These are phyloP conservation scores for Cosmopolites sordidus DNA, from an alignment of 2,888 invertebrate genomes.

Conservation along the genomic window DNA sequence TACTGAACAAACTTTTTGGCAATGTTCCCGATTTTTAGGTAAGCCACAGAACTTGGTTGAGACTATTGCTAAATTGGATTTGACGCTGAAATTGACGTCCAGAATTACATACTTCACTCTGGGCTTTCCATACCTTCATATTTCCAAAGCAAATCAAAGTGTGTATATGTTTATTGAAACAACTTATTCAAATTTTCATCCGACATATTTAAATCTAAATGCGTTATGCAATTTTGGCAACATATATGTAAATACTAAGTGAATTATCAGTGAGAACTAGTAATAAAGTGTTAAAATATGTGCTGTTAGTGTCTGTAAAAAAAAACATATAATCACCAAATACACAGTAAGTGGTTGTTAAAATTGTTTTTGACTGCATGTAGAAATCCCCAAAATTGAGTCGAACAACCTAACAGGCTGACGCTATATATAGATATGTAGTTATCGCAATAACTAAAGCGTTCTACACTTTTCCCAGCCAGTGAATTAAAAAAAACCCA, in stretches of 20 bases:
- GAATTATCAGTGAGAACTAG: background rate
- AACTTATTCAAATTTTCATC: background rate
- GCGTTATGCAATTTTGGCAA: conserved; percentile 19
- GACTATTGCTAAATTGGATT: conserved; percentile 20
- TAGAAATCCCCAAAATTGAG: conserved; percentile 2
- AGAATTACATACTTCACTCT: conserved; percentile 17
- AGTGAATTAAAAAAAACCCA: background rate
- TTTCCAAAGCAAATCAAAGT: conserved; percentile 18
- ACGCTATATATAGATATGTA: conserved; percentile 36
- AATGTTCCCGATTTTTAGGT: conserved; percentile 26
- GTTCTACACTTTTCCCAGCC: conserved; percentile 7
- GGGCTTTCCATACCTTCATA: conserved; percentile 11
- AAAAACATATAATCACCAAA: conserved; percentile 10
- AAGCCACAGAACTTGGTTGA: conserved; percentile 19
- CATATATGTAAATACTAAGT: no score
- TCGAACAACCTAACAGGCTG: conserved; percentile 31
- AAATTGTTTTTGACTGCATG: conserved; percentile 3
- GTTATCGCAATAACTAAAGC: conserved; percentile 30
- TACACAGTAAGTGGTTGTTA: conserved; percentile 21
- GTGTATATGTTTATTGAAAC: conserved; percentile 17
- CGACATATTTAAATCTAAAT: background rate
- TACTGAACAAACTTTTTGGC: conserved; percentile 24
- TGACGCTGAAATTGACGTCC: conserved; percentile 26
- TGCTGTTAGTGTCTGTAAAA: conserved; percentile 8
- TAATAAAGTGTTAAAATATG: conserved; percentile 10